Conservation (phyloP, 2,113 vertebrate species). For the Saccopteryx leptura region DNA sequence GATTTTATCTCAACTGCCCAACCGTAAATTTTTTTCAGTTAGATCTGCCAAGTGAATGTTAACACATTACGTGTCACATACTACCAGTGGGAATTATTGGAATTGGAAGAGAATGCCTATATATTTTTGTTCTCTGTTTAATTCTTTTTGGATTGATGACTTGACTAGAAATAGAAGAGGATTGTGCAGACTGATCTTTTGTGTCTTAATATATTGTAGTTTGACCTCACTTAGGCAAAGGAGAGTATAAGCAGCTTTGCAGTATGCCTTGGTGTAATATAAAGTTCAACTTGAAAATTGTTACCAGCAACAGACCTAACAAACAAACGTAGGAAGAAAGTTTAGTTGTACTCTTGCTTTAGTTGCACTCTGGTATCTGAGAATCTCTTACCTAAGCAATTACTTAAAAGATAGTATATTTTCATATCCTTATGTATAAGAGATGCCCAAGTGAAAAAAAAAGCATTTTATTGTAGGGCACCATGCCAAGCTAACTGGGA, state of each 20-base stretch:
- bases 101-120: constrained; percentile 41
- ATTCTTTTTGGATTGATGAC: constrained; percentile 48
- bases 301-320: constrained; percentile 33
- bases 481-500: constrained; percentile 3
- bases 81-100: constrained; percentile 49
- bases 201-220: not conserved
- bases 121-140: constrained; percentile 39
- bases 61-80: not conserved
- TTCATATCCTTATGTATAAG: constrained; percentile 21
- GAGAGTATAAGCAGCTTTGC: constrained; percentile 6
- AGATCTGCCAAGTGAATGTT: constrained; percentile 60
- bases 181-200: constrained; percentile 8
- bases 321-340: constrained; percentile 3
- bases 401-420: constrained; percentile 23
- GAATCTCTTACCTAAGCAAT: not conserved
- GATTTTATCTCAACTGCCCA: constrained; percentile 75
- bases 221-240: constrained; percentile 47
- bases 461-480: not conserved
- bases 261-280: constrained; percentile 46
- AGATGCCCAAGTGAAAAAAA: constrained; percentile 41
- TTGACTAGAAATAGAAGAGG: constrained; percentile 63
- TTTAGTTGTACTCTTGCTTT: not conserved
- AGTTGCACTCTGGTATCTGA: not conserved
- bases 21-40: constrained; percentile 63
- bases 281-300: constrained; percentile 34